Evolutionary conservation across 2,888 invertebrate genomes (phyloP).

Genomic region (Hydriomena furcata): DNA sequence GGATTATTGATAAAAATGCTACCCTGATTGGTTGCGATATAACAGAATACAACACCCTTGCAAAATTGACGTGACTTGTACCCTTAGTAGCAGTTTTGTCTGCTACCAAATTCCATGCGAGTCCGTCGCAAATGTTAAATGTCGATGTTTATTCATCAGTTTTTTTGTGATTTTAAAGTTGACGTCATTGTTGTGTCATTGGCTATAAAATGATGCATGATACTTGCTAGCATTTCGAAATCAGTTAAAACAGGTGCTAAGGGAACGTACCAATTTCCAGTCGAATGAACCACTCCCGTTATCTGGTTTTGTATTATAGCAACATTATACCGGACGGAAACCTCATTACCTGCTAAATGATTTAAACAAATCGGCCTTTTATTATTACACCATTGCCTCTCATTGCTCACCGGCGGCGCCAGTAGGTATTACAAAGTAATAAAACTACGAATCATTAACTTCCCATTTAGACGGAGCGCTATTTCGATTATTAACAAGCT

Average conservation of each 20-base stretch:
- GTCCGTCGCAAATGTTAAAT: too few species aligned
- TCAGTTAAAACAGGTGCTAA: not conserved
- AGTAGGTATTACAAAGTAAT: conserved; percentile 51
- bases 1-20: conserved; percentile 20
- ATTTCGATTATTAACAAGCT: conserved; percentile 45
- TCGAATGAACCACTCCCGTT: conserved; percentile 20
- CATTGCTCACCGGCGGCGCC: conserved; percentile 44
- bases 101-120: too few species aligned
- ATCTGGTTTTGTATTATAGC: conserved; percentile 12
- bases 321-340: conserved; percentile 25
- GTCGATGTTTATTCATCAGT: not conserved
- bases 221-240: not conserved
- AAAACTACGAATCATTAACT: conserved; percentile 62
- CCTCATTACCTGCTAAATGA: conserved; percentile 22
- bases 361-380: conserved; percentile 40
- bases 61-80: conserved; percentile 16
- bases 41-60: conserved; percentile 14
- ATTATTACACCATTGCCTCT: conserved; percentile 46
- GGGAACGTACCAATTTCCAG: conserved; percentile 6
- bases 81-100: not conserved
- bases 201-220: too few species aligned
- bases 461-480: conserved; percentile 52
- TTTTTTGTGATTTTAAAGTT: not conserved
- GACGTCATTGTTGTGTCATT: too few species aligned
- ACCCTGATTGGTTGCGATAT: conserved; percentile 21